These are phyloP conservation scores for Lithobates pipiens DNA, from an alignment of 2,797 vertebrate genomes.

Conservation along the genomic window DNA sequence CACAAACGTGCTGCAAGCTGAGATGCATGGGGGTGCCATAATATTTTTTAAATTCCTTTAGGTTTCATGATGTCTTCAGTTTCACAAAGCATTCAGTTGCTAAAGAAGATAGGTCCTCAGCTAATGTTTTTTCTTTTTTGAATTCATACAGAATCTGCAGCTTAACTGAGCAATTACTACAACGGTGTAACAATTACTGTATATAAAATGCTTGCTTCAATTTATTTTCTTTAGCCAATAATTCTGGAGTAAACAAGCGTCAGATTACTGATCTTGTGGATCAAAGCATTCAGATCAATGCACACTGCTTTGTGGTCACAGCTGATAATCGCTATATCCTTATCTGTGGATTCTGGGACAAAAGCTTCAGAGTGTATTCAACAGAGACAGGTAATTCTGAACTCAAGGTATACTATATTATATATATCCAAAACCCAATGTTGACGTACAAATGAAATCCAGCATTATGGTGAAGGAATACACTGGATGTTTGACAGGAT, in stretches of 20 bases:
- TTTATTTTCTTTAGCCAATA: slow-evolving; percentile 83
- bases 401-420: background rate
- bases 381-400: slow-evolving; percentile 90
- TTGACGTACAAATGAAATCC: too few relatives aligned
- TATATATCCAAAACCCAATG: too few relatives aligned
- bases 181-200: background rate
- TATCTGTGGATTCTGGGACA: slow-evolving; percentile 99
- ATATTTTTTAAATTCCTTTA: too few relatives aligned
- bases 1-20: too few relatives aligned
- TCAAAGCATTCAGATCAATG: slow-evolving; percentile 98
- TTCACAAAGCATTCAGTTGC: too few relatives aligned
- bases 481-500: too few relatives aligned
- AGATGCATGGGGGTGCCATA: too few relatives aligned
- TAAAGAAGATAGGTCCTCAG: too few relatives aligned
- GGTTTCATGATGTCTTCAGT: too few relatives aligned
- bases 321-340: slow-evolving; percentile 99
- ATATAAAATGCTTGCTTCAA: slow-evolving; percentile 53
- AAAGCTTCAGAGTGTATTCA: slow-evolving; percentile 98
- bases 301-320: slow-evolving; percentile 97
- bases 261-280: slow-evolving; percentile 99
- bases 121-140: too few relatives aligned
- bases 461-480: too few relatives aligned
- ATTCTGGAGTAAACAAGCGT: slow-evolving; percentile 91
- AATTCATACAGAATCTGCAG: too few relatives aligned
- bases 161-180: background rate